A percentile compares a stretch with the other conserved stretches of the same genome.
Evolutionary conservation across 2,113 vertebrate species (phyloP).

Genomic region (Zonotrichia leucophrys): DNA sequence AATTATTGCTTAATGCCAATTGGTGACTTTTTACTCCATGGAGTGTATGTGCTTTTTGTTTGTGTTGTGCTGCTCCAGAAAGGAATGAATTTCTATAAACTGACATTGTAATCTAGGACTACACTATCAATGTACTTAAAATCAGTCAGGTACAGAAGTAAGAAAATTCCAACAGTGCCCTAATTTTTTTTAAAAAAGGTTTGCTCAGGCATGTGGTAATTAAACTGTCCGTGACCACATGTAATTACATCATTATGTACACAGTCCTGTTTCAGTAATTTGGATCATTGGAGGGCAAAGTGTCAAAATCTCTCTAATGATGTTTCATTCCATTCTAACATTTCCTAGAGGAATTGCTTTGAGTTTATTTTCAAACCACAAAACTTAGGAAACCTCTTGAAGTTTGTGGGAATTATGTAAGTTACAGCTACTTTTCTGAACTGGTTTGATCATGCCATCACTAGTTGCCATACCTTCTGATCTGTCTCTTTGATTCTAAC

Average conservation of each 20-base stretch:
- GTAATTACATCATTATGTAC: conserved; percentile 80
- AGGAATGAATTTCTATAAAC: neutral
- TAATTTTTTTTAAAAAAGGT: neutral
- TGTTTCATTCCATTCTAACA: conserved; percentile 68
- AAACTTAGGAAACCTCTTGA: neutral
- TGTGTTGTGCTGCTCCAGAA: neutral
- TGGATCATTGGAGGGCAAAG: conserved; percentile 71
- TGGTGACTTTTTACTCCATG: neutral
- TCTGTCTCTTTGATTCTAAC: neutral
- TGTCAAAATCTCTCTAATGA: conserved; percentile 72
- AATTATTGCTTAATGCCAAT: neutral
- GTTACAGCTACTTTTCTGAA: neutral
- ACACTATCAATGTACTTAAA: neutral
- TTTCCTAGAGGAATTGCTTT: conserved; percentile 58
- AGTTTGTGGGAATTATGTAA: neutral
- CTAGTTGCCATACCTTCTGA: neutral
- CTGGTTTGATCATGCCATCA: neutral
- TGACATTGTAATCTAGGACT: neutral
- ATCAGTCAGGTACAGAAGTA: conserved; percentile 33
- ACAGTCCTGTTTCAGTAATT: conserved; percentile 71
- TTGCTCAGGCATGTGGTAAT: conserved; percentile 70
- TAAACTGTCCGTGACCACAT: conserved; percentile 77
- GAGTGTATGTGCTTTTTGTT: neutral
- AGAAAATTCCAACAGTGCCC: conserved; percentile 17
- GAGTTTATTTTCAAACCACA: conserved; percentile 23